Evolutionary conservation across 2,797 vertebrate species (phyloP).

Genomic region (Brachyrhaphis roseni): DNA sequence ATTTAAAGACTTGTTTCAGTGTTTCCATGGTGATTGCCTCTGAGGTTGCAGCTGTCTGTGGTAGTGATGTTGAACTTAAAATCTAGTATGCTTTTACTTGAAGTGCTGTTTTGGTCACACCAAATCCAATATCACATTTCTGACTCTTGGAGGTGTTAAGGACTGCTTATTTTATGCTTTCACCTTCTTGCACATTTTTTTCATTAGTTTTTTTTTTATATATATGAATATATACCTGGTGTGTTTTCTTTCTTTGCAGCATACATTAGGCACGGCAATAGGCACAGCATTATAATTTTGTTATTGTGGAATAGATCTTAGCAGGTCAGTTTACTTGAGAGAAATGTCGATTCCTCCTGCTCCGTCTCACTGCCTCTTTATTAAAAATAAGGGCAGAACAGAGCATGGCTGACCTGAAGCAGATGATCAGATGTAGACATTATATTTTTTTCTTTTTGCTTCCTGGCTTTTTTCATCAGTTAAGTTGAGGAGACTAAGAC

Average conservation of each 20-base stretch:
- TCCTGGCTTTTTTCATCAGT: background rate
- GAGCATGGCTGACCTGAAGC: conserved; percentile 42
- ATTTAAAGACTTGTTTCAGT: conserved; percentile 60
- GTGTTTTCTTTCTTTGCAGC: conserved; percentile 1
- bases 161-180: conserved; percentile 33
- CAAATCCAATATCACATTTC: conserved; percentile 13
- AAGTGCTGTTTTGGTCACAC: conserved; percentile 9
- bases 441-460: background rate
- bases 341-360: conserved; percentile 25
- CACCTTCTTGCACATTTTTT: conserved; percentile 2
- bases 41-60: conserved; percentile 49
- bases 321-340: conserved; percentile 40
- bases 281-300: conserved; percentile 7
- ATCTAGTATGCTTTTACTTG: background rate
- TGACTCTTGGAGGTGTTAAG: background rate
- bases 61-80: conserved; percentile 38
- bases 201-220: background rate
- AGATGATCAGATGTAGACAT: conserved; percentile 26
- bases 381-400: conserved; percentile 14
- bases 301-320: conserved; percentile 2
- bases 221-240: background rate
- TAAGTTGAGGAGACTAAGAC: conserved; percentile 6
- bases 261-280: background rate
- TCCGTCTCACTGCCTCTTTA: conserved; percentile 11
- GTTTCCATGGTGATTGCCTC: conserved; percentile 66